Conservation (phyloP, 2,797 vertebrate species). For the Ptychobarbus kaznakovi region DNA sequence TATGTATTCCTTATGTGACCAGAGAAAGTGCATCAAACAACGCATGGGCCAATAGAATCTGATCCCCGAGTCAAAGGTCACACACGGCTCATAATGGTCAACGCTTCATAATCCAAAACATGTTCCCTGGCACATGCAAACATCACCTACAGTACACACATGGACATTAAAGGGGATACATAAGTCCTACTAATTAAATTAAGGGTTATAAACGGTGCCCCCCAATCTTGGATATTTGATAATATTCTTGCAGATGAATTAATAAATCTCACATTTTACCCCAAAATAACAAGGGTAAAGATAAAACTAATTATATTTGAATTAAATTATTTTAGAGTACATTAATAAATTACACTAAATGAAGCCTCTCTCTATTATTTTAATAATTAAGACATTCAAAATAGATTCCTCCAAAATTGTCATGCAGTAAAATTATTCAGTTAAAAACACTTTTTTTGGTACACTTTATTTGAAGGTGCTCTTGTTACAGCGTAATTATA, state of each 20-base stretch:
- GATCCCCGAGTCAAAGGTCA: constrained; percentile 44
- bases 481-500: background rate
- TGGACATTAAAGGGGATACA: background rate
- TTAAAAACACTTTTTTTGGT: background rate
- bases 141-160: background rate
- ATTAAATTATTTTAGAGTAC: background rate
- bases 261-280: background rate
- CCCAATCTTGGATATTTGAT: background rate
- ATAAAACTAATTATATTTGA: background rate
- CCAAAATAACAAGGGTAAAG: background rate
- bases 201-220: background rate
- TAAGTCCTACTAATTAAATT: background rate
- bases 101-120: constrained; percentile 50
- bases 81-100: constrained; percentile 35
- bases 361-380: background rate
- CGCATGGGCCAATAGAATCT: constrained; percentile 29
- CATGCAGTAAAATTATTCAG: background rate
- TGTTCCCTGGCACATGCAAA: constrained; percentile 15
- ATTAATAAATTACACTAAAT: background rate
- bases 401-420: background rate
- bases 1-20: constrained; percentile 65
- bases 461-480: background rate
- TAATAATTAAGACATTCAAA: background rate
- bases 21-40: constrained; percentile 39
- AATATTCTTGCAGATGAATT: background rate